Evolutionary conservation across 2,888 invertebrate species (phyloP).

Genomic region (Busseola fusca): DNA sequence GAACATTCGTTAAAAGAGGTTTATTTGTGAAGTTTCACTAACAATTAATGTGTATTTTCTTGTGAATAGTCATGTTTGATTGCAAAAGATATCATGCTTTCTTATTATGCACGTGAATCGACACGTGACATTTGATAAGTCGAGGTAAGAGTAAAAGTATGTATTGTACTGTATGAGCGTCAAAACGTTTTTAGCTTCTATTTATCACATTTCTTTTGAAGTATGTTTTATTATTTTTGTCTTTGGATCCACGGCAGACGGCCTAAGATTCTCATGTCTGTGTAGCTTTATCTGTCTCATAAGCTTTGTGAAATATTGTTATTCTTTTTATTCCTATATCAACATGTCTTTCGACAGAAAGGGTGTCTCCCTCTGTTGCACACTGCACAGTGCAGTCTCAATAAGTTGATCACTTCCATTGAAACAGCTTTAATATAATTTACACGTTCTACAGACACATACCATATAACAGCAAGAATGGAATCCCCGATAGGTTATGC

Average conservation of each 20-base stretch:
- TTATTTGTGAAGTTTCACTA: constrained; percentile 1
- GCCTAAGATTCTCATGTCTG: too few relatives aligned
- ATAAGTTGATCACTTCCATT: neutral
- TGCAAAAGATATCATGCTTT: neutral
- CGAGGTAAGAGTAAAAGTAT: neutral
- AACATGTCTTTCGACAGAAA: neutral
- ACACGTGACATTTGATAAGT: neutral
- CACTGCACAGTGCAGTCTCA: neutral
- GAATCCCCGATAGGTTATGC: neutral
- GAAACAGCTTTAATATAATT: neutral
- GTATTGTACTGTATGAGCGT: neutral
- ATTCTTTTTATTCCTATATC: neutral
- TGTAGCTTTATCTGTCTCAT: neutral
- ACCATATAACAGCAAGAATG: neutral
- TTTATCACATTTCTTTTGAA: neutral
- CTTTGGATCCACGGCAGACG: too few relatives aligned
- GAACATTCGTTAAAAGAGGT: constrained; percentile 5
- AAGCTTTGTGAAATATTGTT: neutral
- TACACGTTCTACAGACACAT: neutral
- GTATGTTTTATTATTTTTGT: neutral
- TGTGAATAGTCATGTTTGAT: constrained; percentile 5
- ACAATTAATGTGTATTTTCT: neutral
- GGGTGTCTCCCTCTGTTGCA: neutral
- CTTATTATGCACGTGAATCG: neutral
- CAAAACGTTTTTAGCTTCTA: neutral